Evolutionary conservation across 2,113 vertebrate species (phyloP), one percentile per base, ranked within the genome.

Genomic region (Tetraodon nigroviridis): DNA sequence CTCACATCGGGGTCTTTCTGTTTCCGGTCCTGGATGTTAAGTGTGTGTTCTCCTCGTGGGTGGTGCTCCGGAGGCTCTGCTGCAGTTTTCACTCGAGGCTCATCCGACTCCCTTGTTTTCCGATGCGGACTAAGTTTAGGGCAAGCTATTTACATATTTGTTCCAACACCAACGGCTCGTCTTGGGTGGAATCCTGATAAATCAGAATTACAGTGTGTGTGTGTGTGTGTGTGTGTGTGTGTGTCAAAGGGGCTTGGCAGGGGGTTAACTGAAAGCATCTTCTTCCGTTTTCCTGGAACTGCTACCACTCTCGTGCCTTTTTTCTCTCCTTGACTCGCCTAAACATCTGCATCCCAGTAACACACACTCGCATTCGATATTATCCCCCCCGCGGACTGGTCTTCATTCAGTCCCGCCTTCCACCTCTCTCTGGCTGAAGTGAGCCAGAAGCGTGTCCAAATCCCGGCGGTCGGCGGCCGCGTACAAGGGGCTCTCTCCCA

Each of bases 401-500:
- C 90, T 44, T 92, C 90, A 92, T 80, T 90, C 86, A 1, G 81
- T 72, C 45, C 83, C 87, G 14, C 84, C 86, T 3, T 89, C 90
- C 87, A 91, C 94, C 74, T 97, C 95, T 71, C 92, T 90, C 64
- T 93, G 92, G 71, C 91, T 92, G 73, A 99, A 99, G 20, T 93
- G 92, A 51, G 73, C 74, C 60, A 98, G 90, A 64, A 99, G 89
- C 0, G 92, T 79, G 74, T 92, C 86, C 67, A 99, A 91, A 72
- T 99, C 96, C 8, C 72, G 92, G 24, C 90, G 89, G 79, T 98
- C 97, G 0, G 97, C 97, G 0, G 94, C 94, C 1, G 89, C 58
- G 0, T 99, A 98, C 27, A 98, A 89, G n/a, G 94, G 90, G 20
- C 94, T 98, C 84, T 97, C 95, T 58, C 97, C 97, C 87, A 99